Evolutionary conservation across 2,113 vertebrate species (phyloP).

Genomic region (Bostrychus sinensis): DNA sequence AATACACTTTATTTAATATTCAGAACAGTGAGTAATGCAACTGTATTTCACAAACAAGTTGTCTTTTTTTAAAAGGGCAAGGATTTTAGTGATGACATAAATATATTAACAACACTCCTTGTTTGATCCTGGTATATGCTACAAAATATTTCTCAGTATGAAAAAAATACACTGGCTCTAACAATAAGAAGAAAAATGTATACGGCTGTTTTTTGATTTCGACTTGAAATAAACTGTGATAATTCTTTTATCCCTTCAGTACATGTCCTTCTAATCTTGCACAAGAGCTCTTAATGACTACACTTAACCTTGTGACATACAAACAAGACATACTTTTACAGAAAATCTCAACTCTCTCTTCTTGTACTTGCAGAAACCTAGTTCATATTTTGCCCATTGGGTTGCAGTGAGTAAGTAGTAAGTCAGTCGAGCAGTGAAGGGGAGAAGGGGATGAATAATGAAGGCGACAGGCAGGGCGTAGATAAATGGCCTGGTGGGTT

Average conservation of each 20-base stretch:
- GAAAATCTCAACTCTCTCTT: not conserved
- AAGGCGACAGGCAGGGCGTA: constrained; percentile 26
- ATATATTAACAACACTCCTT: too few relatives aligned
- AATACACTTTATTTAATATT: too few relatives aligned
- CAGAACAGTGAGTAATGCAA: too few relatives aligned
- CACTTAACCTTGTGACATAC: not conserved
- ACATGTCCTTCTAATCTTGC: not conserved
- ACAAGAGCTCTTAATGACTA: not conserved
- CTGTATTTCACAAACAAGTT: too few relatives aligned
- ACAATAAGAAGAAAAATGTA: too few relatives aligned
- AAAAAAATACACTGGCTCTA: too few relatives aligned
- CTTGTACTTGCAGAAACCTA: not conserved
- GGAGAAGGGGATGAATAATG: constrained; percentile 42
- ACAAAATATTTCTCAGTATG: too few relatives aligned
- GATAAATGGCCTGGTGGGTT: constrained; percentile 40
- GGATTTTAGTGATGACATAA: too few relatives aligned
- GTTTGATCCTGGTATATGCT: too few relatives aligned
- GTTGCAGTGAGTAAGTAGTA: not conserved
- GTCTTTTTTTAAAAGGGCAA: too few relatives aligned
- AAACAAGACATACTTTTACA: not conserved
- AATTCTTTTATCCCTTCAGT: not conserved
- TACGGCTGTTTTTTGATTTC: too few relatives aligned
- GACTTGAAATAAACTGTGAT: too few relatives aligned
- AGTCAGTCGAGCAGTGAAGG: constrained; percentile 18
- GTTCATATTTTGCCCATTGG: constrained; percentile 1